These are phyloP conservation scores for Serranus cabrilla DNA, from an alignment of 2,797 vertebrate species.

Conservation along the genomic window DNA sequence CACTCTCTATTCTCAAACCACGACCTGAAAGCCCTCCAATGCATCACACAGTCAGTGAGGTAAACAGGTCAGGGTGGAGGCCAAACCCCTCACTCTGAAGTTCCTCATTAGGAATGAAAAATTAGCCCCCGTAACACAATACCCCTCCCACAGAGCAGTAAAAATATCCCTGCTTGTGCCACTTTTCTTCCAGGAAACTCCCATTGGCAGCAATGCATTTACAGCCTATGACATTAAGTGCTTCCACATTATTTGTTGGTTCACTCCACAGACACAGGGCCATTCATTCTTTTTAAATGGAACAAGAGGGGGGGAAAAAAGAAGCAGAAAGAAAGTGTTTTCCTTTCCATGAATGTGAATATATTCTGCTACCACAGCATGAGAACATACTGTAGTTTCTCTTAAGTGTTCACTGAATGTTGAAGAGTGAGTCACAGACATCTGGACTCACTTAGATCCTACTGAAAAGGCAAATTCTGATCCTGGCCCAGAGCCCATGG, in stretches of 20 bases:
- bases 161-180: slow-evolving; percentile 53
- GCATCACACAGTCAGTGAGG: slow-evolving; percentile 44
- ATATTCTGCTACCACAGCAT: slow-evolving; percentile 44
- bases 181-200: slow-evolving; percentile 57
- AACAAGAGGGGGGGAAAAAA: slow-evolving; percentile 52
- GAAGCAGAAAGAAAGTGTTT: slow-evolving; percentile 65
- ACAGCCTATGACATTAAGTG: slow-evolving; percentile 53
- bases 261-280: slow-evolving; percentile 54
- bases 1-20: slow-evolving; percentile 41
- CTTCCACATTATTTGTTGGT: slow-evolving; percentile 57
- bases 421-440: slow-evolving; percentile 78
- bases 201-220: slow-evolving; percentile 45
- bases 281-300: slow-evolving; percentile 67
- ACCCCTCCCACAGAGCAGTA: slow-evolving; percentile 21
- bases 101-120: slow-evolving; percentile 76
- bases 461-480: slow-evolving; percentile 64
- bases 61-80: slow-evolving; percentile 41
- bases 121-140: slow-evolving; percentile 50
- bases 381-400: slow-evolving; percentile 54
- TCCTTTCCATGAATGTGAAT: slow-evolving; percentile 68
- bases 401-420: slow-evolving; percentile 60
- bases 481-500: slow-evolving; percentile 49
- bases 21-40: slow-evolving; percentile 38
- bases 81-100: slow-evolving; percentile 59
- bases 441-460: slow-evolving; percentile 82